Evolutionary conservation across 2,888 invertebrate species (phyloP).

Genomic region (Timema podura): DNA sequence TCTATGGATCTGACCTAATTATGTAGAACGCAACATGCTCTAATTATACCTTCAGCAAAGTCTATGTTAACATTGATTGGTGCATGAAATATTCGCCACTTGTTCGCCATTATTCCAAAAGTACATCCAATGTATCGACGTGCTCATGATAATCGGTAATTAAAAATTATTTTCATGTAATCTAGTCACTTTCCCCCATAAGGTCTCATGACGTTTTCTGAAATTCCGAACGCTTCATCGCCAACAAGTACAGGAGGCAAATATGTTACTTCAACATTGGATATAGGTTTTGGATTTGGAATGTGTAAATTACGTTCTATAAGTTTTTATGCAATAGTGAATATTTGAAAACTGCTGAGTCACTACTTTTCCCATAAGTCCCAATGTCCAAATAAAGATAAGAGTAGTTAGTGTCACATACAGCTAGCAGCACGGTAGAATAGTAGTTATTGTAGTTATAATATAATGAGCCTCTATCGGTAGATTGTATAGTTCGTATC

Average conservation of each 20-base stretch:
- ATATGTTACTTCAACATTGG: neutral
- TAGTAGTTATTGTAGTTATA: neutral
- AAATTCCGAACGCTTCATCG: neutral
- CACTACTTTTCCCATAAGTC: neutral
- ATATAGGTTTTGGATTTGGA: neutral
- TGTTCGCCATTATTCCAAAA: neutral
- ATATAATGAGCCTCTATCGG: neutral
- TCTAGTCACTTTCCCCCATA: neutral
- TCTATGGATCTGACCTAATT: neutral
- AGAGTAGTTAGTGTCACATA: neutral
- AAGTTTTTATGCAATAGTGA: neutral
- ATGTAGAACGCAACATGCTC: slow-evolving; percentile 1
- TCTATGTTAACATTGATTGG: slow-evolving; percentile 6
- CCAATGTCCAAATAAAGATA: neutral
- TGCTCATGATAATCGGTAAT: neutral
- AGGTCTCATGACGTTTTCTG: too few species aligned
- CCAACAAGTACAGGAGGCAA: slow-evolving; percentile 1
- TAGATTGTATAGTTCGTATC: neutral
- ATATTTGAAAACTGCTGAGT: neutral
- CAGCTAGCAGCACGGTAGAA: neutral
- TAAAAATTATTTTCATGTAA: neutral
- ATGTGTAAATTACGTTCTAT: neutral
- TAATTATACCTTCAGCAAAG: neutral
- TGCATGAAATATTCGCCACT: neutral
- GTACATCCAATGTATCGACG: neutral